phyloP scores from a whole-genome alignment of 2,888 invertebrate species.

The Phrixothrix hirtus region DNA sequence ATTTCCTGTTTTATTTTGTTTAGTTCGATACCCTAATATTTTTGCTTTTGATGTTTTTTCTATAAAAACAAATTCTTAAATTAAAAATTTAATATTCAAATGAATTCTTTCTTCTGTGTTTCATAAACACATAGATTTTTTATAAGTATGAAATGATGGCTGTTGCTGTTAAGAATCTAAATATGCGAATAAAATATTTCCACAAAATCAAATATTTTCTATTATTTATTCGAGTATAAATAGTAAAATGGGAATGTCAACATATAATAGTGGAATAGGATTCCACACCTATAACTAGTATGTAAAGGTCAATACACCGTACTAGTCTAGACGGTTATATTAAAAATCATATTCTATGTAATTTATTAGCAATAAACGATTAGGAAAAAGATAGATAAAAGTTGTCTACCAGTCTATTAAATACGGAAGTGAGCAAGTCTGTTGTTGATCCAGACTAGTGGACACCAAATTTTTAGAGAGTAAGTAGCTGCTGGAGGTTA shows the following conservation, averaged over 20 bases:
- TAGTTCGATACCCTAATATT: too few species aligned
- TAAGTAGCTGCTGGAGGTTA: constrained; percentile 17
- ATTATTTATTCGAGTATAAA: too few species aligned
- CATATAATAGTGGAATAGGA: constrained; percentile 14
- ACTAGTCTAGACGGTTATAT: constrained; percentile 32
- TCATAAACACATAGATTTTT: too few species aligned
- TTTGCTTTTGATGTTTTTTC: too few species aligned
- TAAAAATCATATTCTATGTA: constrained; percentile 33
- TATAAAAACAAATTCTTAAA: too few species aligned
- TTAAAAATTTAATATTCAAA: too few species aligned
- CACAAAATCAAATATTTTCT: background rate
- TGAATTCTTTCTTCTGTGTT: too few species aligned
- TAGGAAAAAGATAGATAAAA: constrained; percentile 29
- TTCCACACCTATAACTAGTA: constrained; percentile 26
- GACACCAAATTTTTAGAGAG: constrained; percentile 19
- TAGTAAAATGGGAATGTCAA: constrained; percentile 5
- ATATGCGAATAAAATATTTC: too few species aligned
- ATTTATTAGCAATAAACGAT: constrained; percentile 36
- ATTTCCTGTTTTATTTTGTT: too few species aligned
- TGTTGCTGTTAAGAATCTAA: too few species aligned
- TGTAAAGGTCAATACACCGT: constrained; percentile 32
- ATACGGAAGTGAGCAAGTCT: constrained; percentile 28
- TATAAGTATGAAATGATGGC: too few species aligned
- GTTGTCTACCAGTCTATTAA: constrained; percentile 28
- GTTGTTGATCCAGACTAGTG: constrained; percentile 20